Percentiles rank a stretch among this genome's conserved stretches.
phyloP scores from a whole-genome alignment of 2,113 vertebrate genomes.

The Ammodytes dubius region DNA sequence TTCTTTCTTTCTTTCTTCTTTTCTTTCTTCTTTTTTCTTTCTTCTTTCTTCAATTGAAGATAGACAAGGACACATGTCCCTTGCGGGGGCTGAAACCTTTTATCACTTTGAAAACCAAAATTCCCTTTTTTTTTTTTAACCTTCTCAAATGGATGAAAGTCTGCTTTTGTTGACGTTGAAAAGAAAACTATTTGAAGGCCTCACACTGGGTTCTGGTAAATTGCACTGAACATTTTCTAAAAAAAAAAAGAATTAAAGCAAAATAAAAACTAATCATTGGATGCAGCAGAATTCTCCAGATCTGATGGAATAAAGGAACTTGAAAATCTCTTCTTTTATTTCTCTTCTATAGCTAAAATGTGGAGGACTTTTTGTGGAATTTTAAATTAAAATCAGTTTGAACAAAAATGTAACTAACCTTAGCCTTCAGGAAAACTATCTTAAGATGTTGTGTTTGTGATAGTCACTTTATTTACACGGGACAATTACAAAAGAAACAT shows the following conservation, averaged over 20 bases:
- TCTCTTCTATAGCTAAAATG: not conserved
- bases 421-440: not conserved
- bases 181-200: not conserved
- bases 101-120: too few relatives aligned
- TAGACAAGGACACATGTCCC: too few relatives aligned
- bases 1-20: too few relatives aligned
- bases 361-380: not conserved
- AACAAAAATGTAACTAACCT: not conserved
- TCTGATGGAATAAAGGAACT: not conserved
- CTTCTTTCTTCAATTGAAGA: too few relatives aligned
- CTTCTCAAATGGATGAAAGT: not conserved
- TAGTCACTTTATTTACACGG: too few relatives aligned
- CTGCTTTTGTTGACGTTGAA: too few relatives aligned
- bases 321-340: not conserved
- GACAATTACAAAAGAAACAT: too few relatives aligned
- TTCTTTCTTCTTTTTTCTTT: too few relatives aligned
- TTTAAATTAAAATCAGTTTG: not conserved
- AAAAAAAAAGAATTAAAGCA: not conserved
- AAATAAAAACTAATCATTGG: not conserved
- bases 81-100: too few relatives aligned
- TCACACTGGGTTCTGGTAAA: not conserved
- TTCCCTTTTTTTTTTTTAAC: not conserved
- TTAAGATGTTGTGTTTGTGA: not conserved
- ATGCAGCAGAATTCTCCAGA: not conserved
- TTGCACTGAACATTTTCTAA: not conserved